Conservation (phyloP, 64 coral and sea anemone genomes). For the Montipora efflorescens region DNA sequence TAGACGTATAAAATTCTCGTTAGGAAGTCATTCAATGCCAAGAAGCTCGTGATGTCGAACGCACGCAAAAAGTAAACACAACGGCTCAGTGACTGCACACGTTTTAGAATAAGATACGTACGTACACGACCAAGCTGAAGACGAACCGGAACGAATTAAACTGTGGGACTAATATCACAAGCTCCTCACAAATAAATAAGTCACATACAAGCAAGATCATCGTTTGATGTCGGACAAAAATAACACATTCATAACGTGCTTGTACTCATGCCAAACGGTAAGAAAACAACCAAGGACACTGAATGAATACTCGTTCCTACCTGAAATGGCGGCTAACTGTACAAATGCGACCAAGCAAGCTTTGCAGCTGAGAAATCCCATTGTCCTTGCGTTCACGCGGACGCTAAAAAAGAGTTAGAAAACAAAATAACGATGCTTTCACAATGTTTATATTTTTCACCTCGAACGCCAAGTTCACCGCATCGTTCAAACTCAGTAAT, state of each 20-base stretch:
- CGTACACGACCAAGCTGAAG: neutral
- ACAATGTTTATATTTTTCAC: neutral
- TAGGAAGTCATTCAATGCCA: constrained; percentile 13
- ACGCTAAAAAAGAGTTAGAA: neutral
- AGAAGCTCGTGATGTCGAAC: neutral
- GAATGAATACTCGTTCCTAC: neutral
- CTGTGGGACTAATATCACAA: neutral
- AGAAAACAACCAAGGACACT: neutral
- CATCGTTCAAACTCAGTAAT: constrained; percentile 36
- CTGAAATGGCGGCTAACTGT: constrained; percentile 42
- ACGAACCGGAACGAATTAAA: neutral
- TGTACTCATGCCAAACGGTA: neutral
- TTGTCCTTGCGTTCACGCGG: constrained; percentile 10
- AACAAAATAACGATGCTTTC: constrained; percentile 2
- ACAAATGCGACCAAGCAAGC: constrained; percentile 18
- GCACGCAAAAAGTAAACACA: constrained; percentile 12
- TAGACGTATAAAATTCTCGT: constrained; percentile 13
- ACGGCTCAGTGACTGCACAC: neutral
- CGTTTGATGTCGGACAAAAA: neutral
- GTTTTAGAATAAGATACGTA: neutral
- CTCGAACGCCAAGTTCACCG: constrained; percentile 3
- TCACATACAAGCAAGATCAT: neutral
- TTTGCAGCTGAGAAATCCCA: constrained; percentile 6
- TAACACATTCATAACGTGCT: constrained; percentile 5
- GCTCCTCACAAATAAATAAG: neutral